A percentile compares a stretch with the other conserved stretches of the same genome.
phyloP scores from a whole-genome alignment of 2,113 vertebrate species.

The Rafetus swinhoei region DNA sequence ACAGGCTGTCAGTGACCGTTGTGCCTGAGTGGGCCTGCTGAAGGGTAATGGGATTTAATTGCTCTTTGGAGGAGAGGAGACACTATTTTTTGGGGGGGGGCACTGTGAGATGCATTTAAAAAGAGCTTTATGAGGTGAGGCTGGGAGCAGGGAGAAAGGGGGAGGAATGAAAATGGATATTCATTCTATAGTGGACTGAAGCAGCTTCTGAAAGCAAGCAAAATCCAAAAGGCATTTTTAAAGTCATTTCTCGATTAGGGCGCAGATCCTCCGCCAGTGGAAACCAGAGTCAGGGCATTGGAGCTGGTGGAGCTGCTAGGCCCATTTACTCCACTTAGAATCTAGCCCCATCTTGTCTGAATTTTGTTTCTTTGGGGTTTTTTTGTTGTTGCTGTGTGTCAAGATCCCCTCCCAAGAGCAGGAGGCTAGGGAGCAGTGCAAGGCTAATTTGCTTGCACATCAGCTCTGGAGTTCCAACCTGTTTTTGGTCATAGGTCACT shows the following conservation, averaged over 20 bases:
- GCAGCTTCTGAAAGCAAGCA: background rate
- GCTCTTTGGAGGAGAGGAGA: constrained; percentile 40
- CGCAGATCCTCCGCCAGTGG: rapidly evolving
- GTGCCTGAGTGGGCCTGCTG: constrained; percentile 43
- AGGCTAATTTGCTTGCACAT: background rate
- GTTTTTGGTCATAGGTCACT: background rate
- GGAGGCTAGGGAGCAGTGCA: background rate
- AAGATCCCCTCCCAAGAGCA: background rate
- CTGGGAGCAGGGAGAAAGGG: background rate
- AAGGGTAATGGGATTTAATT: constrained; percentile 66
- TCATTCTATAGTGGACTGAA: background rate
- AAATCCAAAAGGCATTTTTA: background rate
- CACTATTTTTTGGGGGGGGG: background rate
- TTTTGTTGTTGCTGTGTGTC: background rate
- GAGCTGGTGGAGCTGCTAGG: background rate
- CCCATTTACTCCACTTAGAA: background rate
- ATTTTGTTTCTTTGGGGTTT: rapidly evolving
- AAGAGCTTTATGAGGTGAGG: constrained; percentile 24
- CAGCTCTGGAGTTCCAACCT: background rate
- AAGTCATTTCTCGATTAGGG: background rate
- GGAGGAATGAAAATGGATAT: constrained; percentile 10
- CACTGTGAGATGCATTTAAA: background rate
- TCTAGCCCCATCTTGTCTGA: background rate
- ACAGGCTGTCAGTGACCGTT: constrained; percentile 54
- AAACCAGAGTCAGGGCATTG: background rate